Evolutionary conservation across 2,888 invertebrate genomes (phyloP), one percentile per base, ranked within the genome.

Genomic region (Morpho deidamia): DNA sequence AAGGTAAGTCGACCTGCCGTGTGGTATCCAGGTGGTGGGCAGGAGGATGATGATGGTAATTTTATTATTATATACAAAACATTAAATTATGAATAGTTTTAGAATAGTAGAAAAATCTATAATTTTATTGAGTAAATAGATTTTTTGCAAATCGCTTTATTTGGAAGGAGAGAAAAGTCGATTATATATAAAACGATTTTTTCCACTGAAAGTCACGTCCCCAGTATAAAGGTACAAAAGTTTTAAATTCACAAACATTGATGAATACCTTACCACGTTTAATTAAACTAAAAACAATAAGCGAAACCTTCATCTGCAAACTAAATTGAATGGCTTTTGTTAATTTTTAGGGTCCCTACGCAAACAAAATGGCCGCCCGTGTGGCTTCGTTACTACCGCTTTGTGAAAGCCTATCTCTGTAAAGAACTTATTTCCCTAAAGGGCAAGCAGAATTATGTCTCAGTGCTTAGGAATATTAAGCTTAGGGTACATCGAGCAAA

Each of bases 341-440:
- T 55, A 58, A 55, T 54, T 55, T 56, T 56, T 54, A 50, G 56
- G 42, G 46, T 47, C 49, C 47, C 44, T 53, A 47, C 40, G 51
- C 52, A 60, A 54, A 59, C 54, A 56, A 56, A 59, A 56, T 56
- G 43, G 56, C 42, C 37, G 51, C 51, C 53, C 45, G 45, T 49
- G 56, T 50, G 56, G 59, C 53, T 63, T 63, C 51, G 60, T 62
- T 56, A 59, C 59, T 53, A 62, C 55, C 57, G 49, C 56, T 59
- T 49, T 56, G 54, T 52, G 46, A 56, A 59, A 56, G 59, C 56
- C 53, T 59, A 56, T 56, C 59, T 59, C 60, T 58, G 53, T 61
- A 58, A 59, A 62, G 56, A 59, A 61, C 58, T 62, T 65, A 65
- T 65, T 64, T 65, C 64, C 65, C 63, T 56, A 59, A 65, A 64